A percentile compares a stretch with the other conserved stretches of the same genome.
These are phyloP conservation scores for Crypturellus tataupa DNA, from an alignment of 2,797 vertebrate genomes.

Conservation along the genomic window DNA sequence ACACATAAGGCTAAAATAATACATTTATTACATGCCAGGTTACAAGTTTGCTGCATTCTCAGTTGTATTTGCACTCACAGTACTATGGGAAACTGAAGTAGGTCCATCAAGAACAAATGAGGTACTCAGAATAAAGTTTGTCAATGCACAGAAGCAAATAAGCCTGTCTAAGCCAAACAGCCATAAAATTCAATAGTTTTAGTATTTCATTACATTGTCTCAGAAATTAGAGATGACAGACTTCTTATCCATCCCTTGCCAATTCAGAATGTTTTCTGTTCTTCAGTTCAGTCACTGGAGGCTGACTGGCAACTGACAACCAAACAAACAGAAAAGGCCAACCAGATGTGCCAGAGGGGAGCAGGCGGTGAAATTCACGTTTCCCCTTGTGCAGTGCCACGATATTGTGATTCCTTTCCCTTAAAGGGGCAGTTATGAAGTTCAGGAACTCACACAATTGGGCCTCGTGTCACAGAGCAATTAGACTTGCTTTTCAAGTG, in stretches of 20 bases:
- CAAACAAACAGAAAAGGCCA: conserved; percentile 42
- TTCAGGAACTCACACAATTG: not conserved
- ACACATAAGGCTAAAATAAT: conserved; percentile 16
- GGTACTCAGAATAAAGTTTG: conserved; percentile 51
- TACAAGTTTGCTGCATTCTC: conserved; percentile 35
- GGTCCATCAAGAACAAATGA: conserved; percentile 61
- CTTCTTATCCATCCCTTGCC: conserved; percentile 54
- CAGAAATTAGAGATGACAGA: conserved; percentile 61
- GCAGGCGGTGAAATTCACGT: conserved; percentile 10
- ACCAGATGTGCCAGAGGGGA: conserved; percentile 50
- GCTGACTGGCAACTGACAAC: conserved; percentile 61
- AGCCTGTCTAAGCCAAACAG: conserved; percentile 55
- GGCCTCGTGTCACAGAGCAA: not conserved
- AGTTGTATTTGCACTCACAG: conserved; percentile 7
- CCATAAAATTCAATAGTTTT: conserved; percentile 45
- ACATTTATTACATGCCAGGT: conserved; percentile 52
- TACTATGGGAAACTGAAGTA: conserved; percentile 35
- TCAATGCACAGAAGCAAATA: conserved; percentile 52
- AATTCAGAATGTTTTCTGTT: conserved; percentile 55
- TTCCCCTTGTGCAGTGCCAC: conserved; percentile 28
- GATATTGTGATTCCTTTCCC: conserved; percentile 1
- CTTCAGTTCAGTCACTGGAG: conserved; percentile 42
- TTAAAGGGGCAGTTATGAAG: conserved; percentile 42
- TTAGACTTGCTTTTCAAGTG: not conserved
- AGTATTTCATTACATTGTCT: conserved; percentile 36